Conservation (phyloP, 2,113 vertebrate species). For the Cyanistes caeruleus region DNA sequence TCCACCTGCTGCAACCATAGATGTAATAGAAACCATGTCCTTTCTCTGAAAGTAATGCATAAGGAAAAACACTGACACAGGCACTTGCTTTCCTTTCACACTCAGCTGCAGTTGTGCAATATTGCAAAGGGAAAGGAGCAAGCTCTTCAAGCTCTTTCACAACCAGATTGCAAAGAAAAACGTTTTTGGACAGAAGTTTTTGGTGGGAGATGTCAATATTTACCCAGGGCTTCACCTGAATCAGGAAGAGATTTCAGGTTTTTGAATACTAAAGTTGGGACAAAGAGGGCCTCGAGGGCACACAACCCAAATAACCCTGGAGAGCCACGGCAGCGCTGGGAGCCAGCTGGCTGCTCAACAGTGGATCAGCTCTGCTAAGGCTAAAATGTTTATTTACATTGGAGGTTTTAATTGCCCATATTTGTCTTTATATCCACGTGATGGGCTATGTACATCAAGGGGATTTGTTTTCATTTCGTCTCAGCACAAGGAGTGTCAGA, state of each 20-base stretch:
- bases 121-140: not conserved
- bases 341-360: not conserved
- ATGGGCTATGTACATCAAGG: not conserved
- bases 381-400: not conserved
- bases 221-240: not conserved
- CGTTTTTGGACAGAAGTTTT: not conserved
- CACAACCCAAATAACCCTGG: not conserved
- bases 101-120: conserved; percentile 26
- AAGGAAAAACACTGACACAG: not conserved
- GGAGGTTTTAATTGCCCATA: not conserved
- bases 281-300: not conserved
- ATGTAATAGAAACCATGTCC: not conserved
- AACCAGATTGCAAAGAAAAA: not conserved
- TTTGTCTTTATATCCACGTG: not conserved
- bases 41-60: not conserved
- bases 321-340: accelerated
- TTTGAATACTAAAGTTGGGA: not conserved
- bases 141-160: conserved; percentile 26
- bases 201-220: conserved; percentile 17
- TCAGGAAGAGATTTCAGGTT: conserved; percentile 1
- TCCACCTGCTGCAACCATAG: not conserved
- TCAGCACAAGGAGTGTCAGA: not conserved
- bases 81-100: not conserved
- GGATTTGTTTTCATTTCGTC: not conserved
- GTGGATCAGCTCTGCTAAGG: not conserved